phyloP scores from a whole-genome alignment of 2,113 vertebrate species.

The Catharus bicknelli region DNA sequence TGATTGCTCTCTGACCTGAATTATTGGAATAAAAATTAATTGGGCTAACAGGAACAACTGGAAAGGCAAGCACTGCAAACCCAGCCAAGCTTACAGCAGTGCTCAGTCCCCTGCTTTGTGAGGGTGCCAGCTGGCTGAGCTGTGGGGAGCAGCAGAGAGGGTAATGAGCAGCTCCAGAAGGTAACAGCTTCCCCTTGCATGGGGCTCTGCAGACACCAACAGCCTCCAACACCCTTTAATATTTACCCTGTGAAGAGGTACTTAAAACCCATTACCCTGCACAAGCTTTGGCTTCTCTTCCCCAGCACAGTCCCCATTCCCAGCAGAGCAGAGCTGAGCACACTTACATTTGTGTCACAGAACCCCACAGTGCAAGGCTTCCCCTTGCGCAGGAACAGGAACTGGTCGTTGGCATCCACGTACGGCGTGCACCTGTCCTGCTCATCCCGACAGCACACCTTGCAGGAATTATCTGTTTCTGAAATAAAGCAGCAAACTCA shows the following conservation, averaged over 20 bases:
- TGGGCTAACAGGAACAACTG: accelerated
- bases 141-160: neutral
- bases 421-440: constrained; percentile 81
- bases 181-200: neutral
- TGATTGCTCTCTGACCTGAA: neutral
- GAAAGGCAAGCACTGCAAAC: neutral
- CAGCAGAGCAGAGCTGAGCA: neutral
- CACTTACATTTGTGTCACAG: constrained; percentile 87
- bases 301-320: neutral
- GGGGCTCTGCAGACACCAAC: neutral
- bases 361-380: constrained; percentile 98
- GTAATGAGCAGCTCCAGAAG: neutral
- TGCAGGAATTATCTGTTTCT: constrained; percentile 93
- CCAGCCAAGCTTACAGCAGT: accelerated
- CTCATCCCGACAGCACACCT: constrained; percentile 88
- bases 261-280: neutral
- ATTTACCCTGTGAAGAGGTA: accelerated
- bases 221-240: neutral
- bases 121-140: neutral
- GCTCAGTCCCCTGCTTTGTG: neutral
- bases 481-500: constrained; percentile 4
- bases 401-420: constrained; percentile 44
- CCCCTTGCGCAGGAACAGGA: constrained; percentile 90
- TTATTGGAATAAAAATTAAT: neutral
- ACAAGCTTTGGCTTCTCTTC: neutral